Evolutionary conservation across 2,797 vertebrate species (phyloP).

Genomic region (Morus bassanus): DNA sequence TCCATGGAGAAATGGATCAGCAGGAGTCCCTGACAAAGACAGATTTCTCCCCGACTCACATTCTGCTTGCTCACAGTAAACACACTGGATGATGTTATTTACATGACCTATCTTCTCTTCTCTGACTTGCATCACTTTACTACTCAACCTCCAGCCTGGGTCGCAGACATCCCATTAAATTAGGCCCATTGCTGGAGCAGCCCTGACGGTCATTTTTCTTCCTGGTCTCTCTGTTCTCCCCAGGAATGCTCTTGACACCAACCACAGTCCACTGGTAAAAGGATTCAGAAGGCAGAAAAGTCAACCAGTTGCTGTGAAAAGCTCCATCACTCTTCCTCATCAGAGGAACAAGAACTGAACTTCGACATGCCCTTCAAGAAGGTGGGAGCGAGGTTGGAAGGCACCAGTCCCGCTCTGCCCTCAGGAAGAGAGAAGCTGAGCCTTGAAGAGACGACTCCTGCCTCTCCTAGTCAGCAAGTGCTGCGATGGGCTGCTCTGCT

Average conservation of each 20-base stretch:
- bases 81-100: not conserved
- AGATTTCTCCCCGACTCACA: constrained; percentile 26
- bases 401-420: not conserved
- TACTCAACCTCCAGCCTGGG: not conserved
- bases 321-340: not conserved
- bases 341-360: not conserved
- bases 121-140: not conserved
- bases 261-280: fast-evolving
- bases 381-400: not conserved
- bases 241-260: not conserved
- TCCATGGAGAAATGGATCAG: constrained; percentile 43
- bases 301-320: not conserved
- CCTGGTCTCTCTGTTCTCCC: not conserved
- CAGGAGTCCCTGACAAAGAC: constrained; percentile 45
- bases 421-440: not conserved
- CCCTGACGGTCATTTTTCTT: not conserved
- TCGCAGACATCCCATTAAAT: not conserved
- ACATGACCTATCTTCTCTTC: not conserved
- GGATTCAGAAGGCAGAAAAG: not conserved
- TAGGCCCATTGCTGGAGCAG: not conserved
- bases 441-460: not conserved
- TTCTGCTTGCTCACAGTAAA: constrained; percentile 57
- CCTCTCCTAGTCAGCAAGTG: not conserved
- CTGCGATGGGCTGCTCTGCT: not conserved
- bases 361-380: not conserved